Evolutionary conservation across 1,140 invertebrate species (phyloP).

Genomic region (Potamilus streckersoni): DNA sequence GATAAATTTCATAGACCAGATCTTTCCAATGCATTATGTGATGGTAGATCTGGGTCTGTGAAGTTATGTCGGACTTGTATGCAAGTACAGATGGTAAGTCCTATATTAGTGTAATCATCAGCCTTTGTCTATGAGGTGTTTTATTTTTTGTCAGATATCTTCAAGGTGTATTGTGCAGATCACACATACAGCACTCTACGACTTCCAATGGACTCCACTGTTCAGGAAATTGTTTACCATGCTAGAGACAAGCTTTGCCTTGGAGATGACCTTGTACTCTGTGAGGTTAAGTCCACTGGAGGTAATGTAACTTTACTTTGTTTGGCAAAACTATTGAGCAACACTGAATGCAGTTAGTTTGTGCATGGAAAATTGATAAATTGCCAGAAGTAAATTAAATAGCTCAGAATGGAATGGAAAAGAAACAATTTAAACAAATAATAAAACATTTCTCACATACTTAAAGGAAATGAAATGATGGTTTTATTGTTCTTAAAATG

Average conservation of each 20-base stretch:
- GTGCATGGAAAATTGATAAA: too few species aligned
- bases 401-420: too few species aligned
- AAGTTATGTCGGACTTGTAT: too few species aligned
- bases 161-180: conserved; percentile 87
- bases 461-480: too few species aligned
- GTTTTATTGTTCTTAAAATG: too few species aligned
- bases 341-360: conserved; percentile 26
- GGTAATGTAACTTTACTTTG: conserved; percentile 61
- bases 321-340: neutral
- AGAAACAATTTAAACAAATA: too few species aligned
- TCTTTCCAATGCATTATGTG: too few species aligned
- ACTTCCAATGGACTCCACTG: conserved; percentile 79
- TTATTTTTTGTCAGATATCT: conserved; percentile 77
- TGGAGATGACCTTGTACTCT: conserved; percentile 80
- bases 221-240: conserved; percentile 78
- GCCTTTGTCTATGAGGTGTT: neutral
- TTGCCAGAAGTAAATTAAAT: too few species aligned
- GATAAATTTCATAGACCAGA: too few species aligned
- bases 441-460: too few species aligned
- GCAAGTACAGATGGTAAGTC: neutral
- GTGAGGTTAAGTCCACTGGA: conserved; percentile 82
- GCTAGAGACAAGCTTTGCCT: conserved; percentile 84
- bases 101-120: neutral
- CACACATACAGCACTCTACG: conserved; percentile 86
- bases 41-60: too few species aligned